Conservation (phyloP, 37 sponge, comb jelly and placozoan genomes). For the Theonella swinhoei region DNA sequence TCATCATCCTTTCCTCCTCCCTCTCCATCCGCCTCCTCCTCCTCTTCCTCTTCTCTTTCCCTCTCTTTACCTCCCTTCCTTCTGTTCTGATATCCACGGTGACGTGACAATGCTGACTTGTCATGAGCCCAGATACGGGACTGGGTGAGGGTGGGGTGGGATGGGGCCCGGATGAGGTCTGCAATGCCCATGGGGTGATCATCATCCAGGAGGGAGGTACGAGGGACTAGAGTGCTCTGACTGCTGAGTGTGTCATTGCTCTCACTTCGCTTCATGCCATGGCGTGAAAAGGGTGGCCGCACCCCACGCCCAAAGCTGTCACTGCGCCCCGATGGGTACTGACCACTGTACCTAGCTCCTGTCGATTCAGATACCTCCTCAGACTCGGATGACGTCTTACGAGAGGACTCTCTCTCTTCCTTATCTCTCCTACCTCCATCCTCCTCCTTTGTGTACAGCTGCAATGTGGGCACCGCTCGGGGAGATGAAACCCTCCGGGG, state of each 20-base stretch:
- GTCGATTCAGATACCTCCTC: not conserved
- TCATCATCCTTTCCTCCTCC: not conserved
- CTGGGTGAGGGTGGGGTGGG: conserved; percentile 1
- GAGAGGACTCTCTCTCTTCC: not conserved
- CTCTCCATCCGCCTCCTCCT: no score
- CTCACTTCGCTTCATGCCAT: not conserved
- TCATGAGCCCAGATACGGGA: conserved; percentile 7
- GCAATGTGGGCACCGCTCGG: not conserved
- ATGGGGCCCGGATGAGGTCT: conserved; percentile 2
- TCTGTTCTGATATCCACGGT: not conserved
- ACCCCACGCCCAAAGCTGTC: conserved; percentile 17
- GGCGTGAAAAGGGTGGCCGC: not conserved
- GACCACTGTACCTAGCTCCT: not conserved
- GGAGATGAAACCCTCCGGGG: no score
- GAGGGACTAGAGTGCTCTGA: conserved; percentile 38
- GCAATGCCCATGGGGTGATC: conserved; percentile 11
- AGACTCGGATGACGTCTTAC: not conserved
- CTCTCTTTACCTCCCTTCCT: not conserved
- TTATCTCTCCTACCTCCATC: not conserved
- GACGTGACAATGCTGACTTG: not conserved
- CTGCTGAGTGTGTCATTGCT: conserved; percentile 45
- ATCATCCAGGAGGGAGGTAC: not conserved
- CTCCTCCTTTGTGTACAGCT: not conserved
- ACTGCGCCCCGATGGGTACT: conserved; percentile 16
- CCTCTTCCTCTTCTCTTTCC: not conserved